phyloP scores from a whole-genome alignment of 2,888 invertebrate species.

The Eugnorisma glareosa region DNA sequence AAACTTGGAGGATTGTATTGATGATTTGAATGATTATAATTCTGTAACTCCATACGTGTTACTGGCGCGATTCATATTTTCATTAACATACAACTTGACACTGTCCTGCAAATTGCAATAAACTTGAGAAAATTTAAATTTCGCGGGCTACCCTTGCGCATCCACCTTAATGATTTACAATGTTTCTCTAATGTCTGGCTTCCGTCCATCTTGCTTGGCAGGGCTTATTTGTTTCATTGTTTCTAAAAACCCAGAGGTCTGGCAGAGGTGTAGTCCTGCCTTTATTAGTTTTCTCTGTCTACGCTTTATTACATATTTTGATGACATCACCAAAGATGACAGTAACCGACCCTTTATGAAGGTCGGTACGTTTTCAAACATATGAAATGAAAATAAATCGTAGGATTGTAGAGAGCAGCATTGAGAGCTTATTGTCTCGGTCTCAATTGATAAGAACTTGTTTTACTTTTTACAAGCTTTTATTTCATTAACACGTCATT shows the following conservation, averaged over 20 bases:
- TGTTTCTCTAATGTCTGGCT: not conserved
- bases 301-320: constrained; percentile 1
- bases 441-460: rapidly evolving
- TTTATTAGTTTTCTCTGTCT: too few species aligned
- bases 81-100: too few species aligned
- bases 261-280: constrained; percentile 5
- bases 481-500: not conserved
- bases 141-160: too few species aligned
- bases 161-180: not conserved
- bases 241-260: not conserved
- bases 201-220: not conserved
- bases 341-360: constrained; percentile 24
- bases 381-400: not conserved
- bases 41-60: too few species aligned
- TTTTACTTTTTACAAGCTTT: not conserved
- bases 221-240: not conserved
- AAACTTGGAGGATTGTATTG: too few species aligned
- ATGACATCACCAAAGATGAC: constrained; percentile 31
- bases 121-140: too few species aligned
- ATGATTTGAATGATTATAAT: too few species aligned
- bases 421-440: too few species aligned
- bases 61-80: too few species aligned
- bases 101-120: too few species aligned
- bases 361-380: not conserved
- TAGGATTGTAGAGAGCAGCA: not conserved